Conservation (phyloP, 2,797 vertebrate species). For the Aulostomus chinensis region DNA sequence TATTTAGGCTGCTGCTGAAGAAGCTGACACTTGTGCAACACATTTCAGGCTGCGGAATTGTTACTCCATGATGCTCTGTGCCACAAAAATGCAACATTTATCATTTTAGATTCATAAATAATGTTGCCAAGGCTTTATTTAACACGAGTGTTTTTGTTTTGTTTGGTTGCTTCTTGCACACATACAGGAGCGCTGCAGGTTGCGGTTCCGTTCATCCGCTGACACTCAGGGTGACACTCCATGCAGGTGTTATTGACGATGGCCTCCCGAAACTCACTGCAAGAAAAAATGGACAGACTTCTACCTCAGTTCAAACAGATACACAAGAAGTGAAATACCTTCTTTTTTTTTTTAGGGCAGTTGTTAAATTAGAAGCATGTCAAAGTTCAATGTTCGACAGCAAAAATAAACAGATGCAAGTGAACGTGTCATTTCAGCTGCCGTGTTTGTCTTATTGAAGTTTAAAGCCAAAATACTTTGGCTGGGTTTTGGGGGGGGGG, state of each 20-base stretch:
- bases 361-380: slow-evolving; percentile 67
- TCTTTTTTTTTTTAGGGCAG: no score
- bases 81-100: no score
- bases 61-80: no score
- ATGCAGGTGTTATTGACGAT: slow-evolving; percentile 82
- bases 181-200: slow-evolving; percentile 91
- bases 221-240: slow-evolving; percentile 90
- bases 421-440: slow-evolving; percentile 34
- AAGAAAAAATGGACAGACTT: slow-evolving; percentile 35
- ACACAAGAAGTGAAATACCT: slow-evolving; percentile 29
- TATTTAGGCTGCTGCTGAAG: slow-evolving; percentile 22
- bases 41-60: slow-evolving; percentile 21
- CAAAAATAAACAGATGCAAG: slow-evolving; percentile 61
- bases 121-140: no score
- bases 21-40: no score
- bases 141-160: slow-evolving; percentile 3
- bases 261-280: slow-evolving; percentile 88
- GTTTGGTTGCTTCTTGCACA: slow-evolving; percentile 20
- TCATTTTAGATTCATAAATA: no score
- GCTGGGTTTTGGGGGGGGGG: no score
- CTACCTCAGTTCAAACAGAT: slow-evolving; percentile 26
- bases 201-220: slow-evolving; percentile 74
- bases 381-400: slow-evolving; percentile 70
- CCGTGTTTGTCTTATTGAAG: no score
- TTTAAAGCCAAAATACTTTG: no score